These are phyloP conservation scores for Paramuricea clavata DNA, from an alignment of 92 coral and sea anemone species.

Conservation along the genomic window DNA sequence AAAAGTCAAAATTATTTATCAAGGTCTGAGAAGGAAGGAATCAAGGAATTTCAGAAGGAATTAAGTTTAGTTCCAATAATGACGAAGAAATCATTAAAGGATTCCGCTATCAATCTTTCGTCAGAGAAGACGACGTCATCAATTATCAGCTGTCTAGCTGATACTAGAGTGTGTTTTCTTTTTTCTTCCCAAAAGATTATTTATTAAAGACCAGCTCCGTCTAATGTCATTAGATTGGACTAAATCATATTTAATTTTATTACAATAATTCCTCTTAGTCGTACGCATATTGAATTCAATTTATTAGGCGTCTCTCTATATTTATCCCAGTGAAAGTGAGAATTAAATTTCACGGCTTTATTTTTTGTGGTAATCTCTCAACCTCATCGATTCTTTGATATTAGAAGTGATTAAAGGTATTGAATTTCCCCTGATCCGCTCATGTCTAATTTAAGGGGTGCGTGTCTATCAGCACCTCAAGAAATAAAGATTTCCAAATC, in stretches of 20 bases:
- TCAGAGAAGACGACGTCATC: conserved; percentile 40
- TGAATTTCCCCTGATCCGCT: not conserved
- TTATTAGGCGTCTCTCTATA: not conserved
- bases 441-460: too few relatives aligned
- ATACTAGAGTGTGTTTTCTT: too few relatives aligned
- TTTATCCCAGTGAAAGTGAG: conserved; percentile 33
- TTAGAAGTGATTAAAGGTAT: conserved; percentile 47
- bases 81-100: conserved; percentile 61
- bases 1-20: too few relatives aligned
- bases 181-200: conserved; percentile 20
- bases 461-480: too few relatives aligned
- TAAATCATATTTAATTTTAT: not conserved
- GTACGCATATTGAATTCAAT: not conserved
- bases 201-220: not conserved
- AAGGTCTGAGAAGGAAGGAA: too few relatives aligned
- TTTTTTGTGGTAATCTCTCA: conserved; percentile 43
- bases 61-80: conserved; percentile 51
- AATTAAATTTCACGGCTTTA: conserved; percentile 23
- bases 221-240: not conserved
- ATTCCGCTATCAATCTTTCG: conserved; percentile 26
- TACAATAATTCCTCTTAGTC: not conserved
- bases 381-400: conserved; percentile 33
- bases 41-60: too few relatives aligned
- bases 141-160: not conserved
- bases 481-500: too few relatives aligned